Base-by-base conservation (phyloP, 1,140 invertebrate genomes). In the Habropoda laboriosa region DNA sequence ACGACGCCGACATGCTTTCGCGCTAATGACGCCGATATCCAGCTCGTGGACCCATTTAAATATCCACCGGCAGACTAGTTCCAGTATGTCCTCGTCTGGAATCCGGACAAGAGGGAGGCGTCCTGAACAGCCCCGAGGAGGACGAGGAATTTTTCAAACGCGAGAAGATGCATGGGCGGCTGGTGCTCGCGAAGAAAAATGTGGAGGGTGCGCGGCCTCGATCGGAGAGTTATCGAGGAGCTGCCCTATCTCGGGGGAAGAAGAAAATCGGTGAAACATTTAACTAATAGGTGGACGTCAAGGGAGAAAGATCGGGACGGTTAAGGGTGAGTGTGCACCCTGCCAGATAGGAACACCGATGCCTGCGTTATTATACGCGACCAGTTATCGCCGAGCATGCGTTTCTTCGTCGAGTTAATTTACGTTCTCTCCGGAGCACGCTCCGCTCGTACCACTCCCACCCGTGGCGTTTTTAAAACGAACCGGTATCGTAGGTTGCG, bases 321-420 rank as follows among this genome's bases (percentile, higher is more conserved):
- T 76, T 74, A 40, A 76, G 49, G 73, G 42, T 32, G 45, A n/a
- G n/a, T n/a, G n/a, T n/a, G n/a, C n/a, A n/a, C n/a, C n/a, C n/a
- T 71, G 71, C 76, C 72, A 73, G 67, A 55, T 68, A 84, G 63
- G 66, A 75, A 60, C 67, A 30, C 38, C 71, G 86, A 79, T 83
- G 83, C 60, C 73, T 76, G 80, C 73, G 79, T 83, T 84, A 89
- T 89, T 89, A n/a, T n/a, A 88, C 76, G 82, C 86, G 70, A 58
- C 68, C 78, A 88, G 79, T 87, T 85, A 87, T 83, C 81, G 66
- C 63, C 79, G 77, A 86, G 84, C n/a, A n/a, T n/a, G 86, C 85
- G 83, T 84, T 88, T 89, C 79, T 80, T 80, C 86, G 81, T 10
- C 24, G 82, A 86, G 86, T 87, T 89, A 82, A 89, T 89, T 88